Base-by-base conservation (phyloP, 1,140 invertebrate species). In the Battus philenor region DNA sequence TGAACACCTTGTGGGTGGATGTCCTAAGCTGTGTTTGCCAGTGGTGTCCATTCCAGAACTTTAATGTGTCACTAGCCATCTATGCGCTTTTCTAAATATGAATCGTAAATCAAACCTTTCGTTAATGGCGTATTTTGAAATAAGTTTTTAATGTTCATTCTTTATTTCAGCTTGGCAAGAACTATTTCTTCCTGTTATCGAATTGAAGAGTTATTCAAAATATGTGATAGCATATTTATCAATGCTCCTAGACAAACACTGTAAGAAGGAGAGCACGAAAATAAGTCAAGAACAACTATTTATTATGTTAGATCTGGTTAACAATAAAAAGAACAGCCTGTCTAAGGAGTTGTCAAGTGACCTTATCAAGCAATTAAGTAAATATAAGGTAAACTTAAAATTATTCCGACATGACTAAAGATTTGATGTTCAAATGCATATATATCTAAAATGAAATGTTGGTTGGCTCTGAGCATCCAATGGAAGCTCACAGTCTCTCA, bases 141-240 rank as follows among this genome's bases (percentile, higher is more conserved):
- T 20, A 20, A 20, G 2, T 20, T 20, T 20, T 2, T 20, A 20
- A 20, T 20, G 2, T 20, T n/a, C n/a, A n/a, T n/a, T 43, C 26
- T 32, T 57, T 41, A 34, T 73, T 73, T 31, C 68, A 92, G 90
- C 93, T 2, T 95, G 94, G 93, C 89, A 94, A 68, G 92, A 94
- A 49, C 76, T 95, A 6, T 94, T 95, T 91, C 80, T 93, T 16
- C 92, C 93, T 0, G 85, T 93, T 60, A 81, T 95, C 10, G 91
- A 93, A 54, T 70, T 92, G 53, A 93, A 92, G 71, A 90, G 89
- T 57, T 93, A 94, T 54, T 88, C 91, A 4, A 89, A 88, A 47
- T 93, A 91, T 72, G 87, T 93, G 31, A 76, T 91, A 2, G 86
- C 89, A 27, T 93, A 95, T 64, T 82, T 96, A 30, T 89, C 91